Base-by-base conservation (phyloP, 2,113 vertebrate genomes). In the Quiscalus mexicanus region DNA sequence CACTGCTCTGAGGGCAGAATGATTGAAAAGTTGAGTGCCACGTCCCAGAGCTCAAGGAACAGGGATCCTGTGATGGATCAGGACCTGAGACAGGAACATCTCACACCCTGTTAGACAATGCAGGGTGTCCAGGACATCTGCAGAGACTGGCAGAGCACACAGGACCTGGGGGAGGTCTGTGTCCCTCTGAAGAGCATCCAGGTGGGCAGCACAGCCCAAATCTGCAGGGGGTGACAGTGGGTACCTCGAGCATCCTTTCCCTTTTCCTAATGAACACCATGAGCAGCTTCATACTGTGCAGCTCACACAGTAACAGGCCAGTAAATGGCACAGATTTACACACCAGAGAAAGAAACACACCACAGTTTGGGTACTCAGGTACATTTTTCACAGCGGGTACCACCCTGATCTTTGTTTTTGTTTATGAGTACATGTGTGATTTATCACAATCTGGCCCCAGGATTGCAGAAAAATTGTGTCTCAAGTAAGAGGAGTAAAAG, bases 241-340 rank as follows among this genome's bases (percentile, higher is more conserved):
- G 56, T 4, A 60, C 22, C 80, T 21, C 0, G 0, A 89, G 33
- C 20, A 81, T 16, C 44, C 12, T 0, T 55, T 19, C 28, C 14
- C 0, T 28, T 49, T 80, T 18, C 71, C 60, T 25, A 22, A 8
- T 6, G 25, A 63, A 33, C 45, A 10, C 6, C 28, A 15, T 3
- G 55, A 3, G 1, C 25, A 52, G 15, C 39, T 56, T 37, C 37
- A 7, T 4, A 5, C 3, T 18, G 17, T 41, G 24, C 14, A 53
- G 50, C 42, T 45, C 45, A 28, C 3, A 0, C 20, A 0, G 62
- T 4, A 33, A 23, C 0, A 35, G 35, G 9, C 9, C 55, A 21
- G 18, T 15, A 30, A 37, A 37, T 37, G 37, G 37, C 37, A 41
- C 16, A 19, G 70, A 69, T 45, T 39, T 44, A 28, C 65, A 63